Conservation (phyloP, 2,113 vertebrate genomes). For the Chaetura pelagica region DNA sequence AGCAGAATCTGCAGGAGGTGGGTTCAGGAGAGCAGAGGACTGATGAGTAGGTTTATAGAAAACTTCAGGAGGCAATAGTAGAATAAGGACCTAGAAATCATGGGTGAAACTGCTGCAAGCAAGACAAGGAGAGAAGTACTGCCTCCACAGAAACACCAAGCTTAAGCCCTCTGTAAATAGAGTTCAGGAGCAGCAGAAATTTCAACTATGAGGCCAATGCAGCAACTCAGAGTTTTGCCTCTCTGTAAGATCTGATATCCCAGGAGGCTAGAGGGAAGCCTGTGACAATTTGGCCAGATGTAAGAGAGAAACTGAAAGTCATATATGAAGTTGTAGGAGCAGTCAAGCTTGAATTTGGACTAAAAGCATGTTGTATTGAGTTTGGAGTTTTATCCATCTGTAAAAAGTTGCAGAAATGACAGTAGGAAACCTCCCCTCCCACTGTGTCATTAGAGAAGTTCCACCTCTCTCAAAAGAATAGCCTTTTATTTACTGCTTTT, state of each 20-base stretch:
- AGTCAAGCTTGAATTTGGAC: constrained; percentile 24
- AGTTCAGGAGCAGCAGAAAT: constrained; percentile 9
- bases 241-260: not conserved
- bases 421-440: constrained; percentile 17
- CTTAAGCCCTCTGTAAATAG: not conserved
- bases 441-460: not conserved
- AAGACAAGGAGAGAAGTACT: not conserved
- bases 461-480: not conserved
- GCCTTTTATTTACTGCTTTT: constrained; percentile 32
- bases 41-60: not conserved
- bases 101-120: not conserved
- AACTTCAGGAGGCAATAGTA: not conserved
- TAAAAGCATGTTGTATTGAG: not conserved
- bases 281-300: constrained; percentile 27
- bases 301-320: constrained; percentile 9
- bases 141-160: not conserved
- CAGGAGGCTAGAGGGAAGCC: not conserved
- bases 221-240: not conserved
- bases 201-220: not conserved
- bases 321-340: not conserved
- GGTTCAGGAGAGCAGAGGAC: not conserved
- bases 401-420: constrained; percentile 35
- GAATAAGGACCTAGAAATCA: not conserved
- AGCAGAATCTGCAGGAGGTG: not conserved
- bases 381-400: constrained; percentile 29